Evolutionary conservation across 2,113 vertebrate species (phyloP), one percentile per base, ranked within the genome.

Genomic region (Ranitomeya imitator): DNA sequence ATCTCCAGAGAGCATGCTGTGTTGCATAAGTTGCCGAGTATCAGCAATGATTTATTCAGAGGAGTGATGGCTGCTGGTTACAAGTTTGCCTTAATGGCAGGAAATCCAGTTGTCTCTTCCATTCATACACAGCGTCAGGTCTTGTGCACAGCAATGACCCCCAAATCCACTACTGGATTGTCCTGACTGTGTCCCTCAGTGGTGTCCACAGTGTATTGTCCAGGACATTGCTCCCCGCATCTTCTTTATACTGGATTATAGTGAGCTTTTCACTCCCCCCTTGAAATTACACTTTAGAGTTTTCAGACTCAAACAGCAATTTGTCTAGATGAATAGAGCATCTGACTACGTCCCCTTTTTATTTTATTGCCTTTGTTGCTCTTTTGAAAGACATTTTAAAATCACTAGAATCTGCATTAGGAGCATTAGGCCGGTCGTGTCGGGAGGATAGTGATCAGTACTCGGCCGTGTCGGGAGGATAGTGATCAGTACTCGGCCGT

Each of bases 151-250:
- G 59, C 61, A 51, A 15, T 83, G 80, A 65, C 80, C 60, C 60
- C 60, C 51, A 65, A 65, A 83, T 60, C 14, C 37, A 67, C 69
- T 69, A 67, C 52, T 67, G 81, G 80, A 67, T 83, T 83, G 61
- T 83, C 60, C 63, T 83, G 11, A 23, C 21, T n/a, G 18, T 26
- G 80, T 83, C 59, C 51, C 61, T 52, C 55, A 6, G 52, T 55
- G 79, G 54, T 31, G 31, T 51, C 55, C 79, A 59, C 78, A 60
- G 13, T 23, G 14, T 76, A 76, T 45, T 81, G 77, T 2, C 51
- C 3, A 45, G 74, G 45, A 76, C 45, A 78, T 55, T 23, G 45
- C 12, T 9, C 13, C 55, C 5, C 52, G 16, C 21, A 78, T 13
- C 5, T n/a, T 57, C 4, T 23, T 79, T 79, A 6, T 57, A 7